Percentiles rank a stretch among this genome's conserved stretches.
phyloP scores from a whole-genome alignment of 2,113 vertebrate species.

The Petrocephalus zakoni region DNA sequence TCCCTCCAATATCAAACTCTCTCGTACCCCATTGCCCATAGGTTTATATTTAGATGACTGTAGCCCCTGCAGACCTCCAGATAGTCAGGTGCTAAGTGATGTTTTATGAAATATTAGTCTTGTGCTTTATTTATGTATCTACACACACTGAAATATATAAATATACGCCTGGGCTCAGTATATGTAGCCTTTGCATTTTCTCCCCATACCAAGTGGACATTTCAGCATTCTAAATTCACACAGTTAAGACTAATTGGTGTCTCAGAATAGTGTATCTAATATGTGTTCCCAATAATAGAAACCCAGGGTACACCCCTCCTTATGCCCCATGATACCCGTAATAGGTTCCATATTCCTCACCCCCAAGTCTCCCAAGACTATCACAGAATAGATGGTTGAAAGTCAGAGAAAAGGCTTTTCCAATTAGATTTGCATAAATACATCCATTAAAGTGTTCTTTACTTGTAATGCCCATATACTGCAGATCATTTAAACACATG shows the following conservation, averaged over 20 bases:
- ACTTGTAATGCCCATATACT: not conserved
- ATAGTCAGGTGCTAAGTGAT: not conserved
- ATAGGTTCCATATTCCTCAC: not conserved
- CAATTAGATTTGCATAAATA: not conserved
- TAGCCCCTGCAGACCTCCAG: not conserved
- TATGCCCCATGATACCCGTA: not conserved
- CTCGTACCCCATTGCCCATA: not conserved
- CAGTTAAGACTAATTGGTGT: too few relatives aligned
- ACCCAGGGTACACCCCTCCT: not conserved
- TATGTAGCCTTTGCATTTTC: not conserved
- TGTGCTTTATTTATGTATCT: not conserved
- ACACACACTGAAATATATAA: not conserved
- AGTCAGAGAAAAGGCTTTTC: not conserved
- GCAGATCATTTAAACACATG: not conserved
- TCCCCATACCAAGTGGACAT: not conserved
- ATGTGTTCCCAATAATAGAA: not conserved
- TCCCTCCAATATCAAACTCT: not conserved
- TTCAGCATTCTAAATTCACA: not conserved
- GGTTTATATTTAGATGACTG: not conserved
- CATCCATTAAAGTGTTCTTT: not conserved
- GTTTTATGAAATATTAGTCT: not conserved
- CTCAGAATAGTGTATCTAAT: too few relatives aligned
- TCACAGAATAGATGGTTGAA: not conserved
- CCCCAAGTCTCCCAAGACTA: not conserved
- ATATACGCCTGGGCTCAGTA: not conserved